Base-by-base conservation (phyloP, 1,140 invertebrate genomes). In the Cryptotermes secundus region DNA sequence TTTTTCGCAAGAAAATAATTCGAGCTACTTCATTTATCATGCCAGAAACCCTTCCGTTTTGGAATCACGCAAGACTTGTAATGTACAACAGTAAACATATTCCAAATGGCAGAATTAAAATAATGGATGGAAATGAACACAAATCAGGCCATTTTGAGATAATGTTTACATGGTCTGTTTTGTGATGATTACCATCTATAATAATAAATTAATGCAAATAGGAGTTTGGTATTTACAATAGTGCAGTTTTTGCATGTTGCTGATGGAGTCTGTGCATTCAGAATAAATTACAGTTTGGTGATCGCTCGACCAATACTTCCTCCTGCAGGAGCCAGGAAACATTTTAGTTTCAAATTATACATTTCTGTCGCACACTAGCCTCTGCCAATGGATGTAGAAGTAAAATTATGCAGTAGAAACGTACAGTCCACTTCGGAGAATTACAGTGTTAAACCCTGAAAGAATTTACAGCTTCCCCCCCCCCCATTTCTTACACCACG, bases 61-160 rank as follows among this genome's bases (percentile, higher is more conserved):
- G 9, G 1, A 0, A 6, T 72, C 59, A 72, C 59, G 59, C 59
- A 14, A 72, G 26, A n/a, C 59, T 19, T 22, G 59, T 72, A 72
- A 1, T 59, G n/a, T 6, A 2, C 7, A 7, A n/a, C 59, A 72
- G 38, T 12, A 6, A 38, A 26, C 26, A n/a, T 10, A n/a, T 16
- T n/a, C 16, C n/a, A 72, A 72, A 72, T 72, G 59, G 3, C 16
- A 1, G 26, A n/a, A n/a, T 72, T 72, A 31, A 72, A 72, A 31
- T 72, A 72, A 72, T 72, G 3, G 59, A n/a, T 72, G 26, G 31
- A 72, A 72, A 72, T 72, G 31, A 72, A 72, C 59, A 72, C 26
- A 72, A 72, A n/a, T 72, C n/a, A 72, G 59, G 59, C n/a, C n/a
- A 65, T 72, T 59, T 72, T 72, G 59, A 72, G 59, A 72, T 31